A percentile compares a stretch with the other conserved stretches of the same genome.
These are phyloP conservation scores for Bombus waltoni DNA, from an alignment of 1,140 invertebrate species.

Conservation along the genomic window DNA sequence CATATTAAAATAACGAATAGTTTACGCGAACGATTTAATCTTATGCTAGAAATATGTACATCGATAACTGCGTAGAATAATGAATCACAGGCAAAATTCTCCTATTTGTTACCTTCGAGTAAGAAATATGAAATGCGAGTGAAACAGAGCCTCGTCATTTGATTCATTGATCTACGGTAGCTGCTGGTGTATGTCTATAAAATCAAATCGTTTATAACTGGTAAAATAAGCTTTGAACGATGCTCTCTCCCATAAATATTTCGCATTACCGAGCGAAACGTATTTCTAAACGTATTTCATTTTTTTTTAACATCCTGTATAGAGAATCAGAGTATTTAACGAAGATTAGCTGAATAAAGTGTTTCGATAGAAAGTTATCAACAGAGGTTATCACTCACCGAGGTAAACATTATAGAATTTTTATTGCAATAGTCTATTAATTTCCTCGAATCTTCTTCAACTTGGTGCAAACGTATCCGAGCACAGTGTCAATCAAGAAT, in stretches of 20 bases:
- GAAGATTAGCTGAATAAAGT: neutral
- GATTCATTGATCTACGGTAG: neutral
- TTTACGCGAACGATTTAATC: neutral
- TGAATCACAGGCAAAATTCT: too few relatives aligned
- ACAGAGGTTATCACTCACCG: slow-evolving; percentile 25
- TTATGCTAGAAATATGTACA: neutral
- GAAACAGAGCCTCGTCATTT: neutral
- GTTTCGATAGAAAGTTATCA: neutral
- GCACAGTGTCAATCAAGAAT: too few relatives aligned
- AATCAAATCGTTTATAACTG: too few relatives aligned
- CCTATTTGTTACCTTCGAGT: too few relatives aligned
- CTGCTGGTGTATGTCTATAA: neutral
- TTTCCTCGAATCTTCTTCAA: neutral
- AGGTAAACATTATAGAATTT: slow-evolving; percentile 3
- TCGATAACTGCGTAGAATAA: neutral
- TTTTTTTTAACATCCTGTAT: neutral
- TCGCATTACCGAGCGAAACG: neutral
- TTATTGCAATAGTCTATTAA: neutral
- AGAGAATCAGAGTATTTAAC: neutral
- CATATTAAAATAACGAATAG: too few relatives aligned
- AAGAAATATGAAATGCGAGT: neutral
- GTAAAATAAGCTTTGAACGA: neutral
- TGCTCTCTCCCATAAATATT: neutral
- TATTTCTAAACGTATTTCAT: too few relatives aligned
- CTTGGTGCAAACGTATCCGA: too few relatives aligned